Base-by-base conservation (phyloP, 2,797 vertebrate species). In the Crax fasciolata region DNA sequence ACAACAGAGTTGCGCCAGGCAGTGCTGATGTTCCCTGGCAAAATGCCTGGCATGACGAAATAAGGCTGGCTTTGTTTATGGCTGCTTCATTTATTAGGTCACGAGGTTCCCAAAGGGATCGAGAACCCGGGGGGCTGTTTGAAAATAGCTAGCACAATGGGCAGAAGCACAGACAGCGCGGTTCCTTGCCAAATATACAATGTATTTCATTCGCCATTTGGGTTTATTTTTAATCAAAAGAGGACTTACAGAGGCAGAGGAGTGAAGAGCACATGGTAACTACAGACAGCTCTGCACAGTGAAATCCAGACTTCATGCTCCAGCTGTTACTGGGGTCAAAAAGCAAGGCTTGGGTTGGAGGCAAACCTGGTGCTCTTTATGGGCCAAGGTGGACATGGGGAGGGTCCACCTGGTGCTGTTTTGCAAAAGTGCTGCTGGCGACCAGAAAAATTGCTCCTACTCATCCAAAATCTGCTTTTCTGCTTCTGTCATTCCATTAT, bases 51-150 rank as follows among this genome's bases (percentile, higher is more conserved):
- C 0, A 0, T 30, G 84, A 89, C 59, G 48, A 84, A 72, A 83
- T 72, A 3, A 78, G 68, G 76, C 73, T 83, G 72, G 28, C 38
- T 88, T 93, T 92, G 76, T 88, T 88, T 57, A 43, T 23, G 41
- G 51, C 32, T 19, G 6, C 52, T 81, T 65, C 41, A 49, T 87
- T 91, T 91, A 39, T 57, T 57, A 66, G 59, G 83, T 81, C 84
- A 94, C 8, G 19, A 76, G 73, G 48, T 30, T 72, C 83, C 70
- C 5, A 10, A 71, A 91, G 58, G 14, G 73, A 89, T 27, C 55
- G 59, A 66, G 72, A 79, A 46, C 58, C 58, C 6, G 0, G 23
- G n/a, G n/a, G 49, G 44, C 63, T 71, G 15, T 28, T 39, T 49
- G 71, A 30, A 92, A 93, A 77, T 4, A 89, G 54, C 51, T 6